Base-by-base conservation (phyloP, 2,113 vertebrate species). In the Terrapene triunguis region DNA sequence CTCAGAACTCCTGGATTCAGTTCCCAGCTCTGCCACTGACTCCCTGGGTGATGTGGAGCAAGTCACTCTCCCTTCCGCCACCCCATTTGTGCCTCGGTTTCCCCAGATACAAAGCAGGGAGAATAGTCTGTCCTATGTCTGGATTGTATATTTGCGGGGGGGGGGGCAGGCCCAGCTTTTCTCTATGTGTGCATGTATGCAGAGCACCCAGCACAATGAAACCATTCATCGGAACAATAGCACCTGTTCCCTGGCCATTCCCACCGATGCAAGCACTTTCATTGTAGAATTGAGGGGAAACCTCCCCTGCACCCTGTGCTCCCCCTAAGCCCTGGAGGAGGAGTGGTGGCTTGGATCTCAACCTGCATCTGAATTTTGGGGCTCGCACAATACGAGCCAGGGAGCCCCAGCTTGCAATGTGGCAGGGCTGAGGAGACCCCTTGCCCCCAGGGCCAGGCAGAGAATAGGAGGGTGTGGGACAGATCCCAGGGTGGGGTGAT, bases 1-100 rank as follows among this genome's bases (percentile, higher is more conserved):
- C 5, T 10, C 19, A 22, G 22, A 79, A 69, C 32, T 7, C 10
- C 1, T 1, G 55, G 32, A 25, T 8, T 22, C 62, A 1, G 0
- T 35, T 44, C 74, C 22, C 42, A 78, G 24, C 42, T 78, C 74
- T 47, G 42, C 42, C 42, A 78, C 42, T 8, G 74, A 78, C 22
- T 27, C 42, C 74, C 74, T 24, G 10, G 38, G 24, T 8, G 42
- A 76, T 6, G 11, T 38, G 12, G 42, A 44, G 11, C 38, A 47
- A 47, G 38, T 27, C 24, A 13, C 24, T 51, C 6, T 29, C 0
- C n/a, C n/a, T 2, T 4, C 35, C 35, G 44, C 12, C 27, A 5
- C 3, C 25, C 85, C 4, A 32, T 42, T 76, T 47, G 74, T 14
- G 89, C 51, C 87, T 91, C 59, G 2, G 76, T 10, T 44, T 83